phyloP scores from a whole-genome alignment of 2,888 invertebrate species.

The Tipula confusa region DNA sequence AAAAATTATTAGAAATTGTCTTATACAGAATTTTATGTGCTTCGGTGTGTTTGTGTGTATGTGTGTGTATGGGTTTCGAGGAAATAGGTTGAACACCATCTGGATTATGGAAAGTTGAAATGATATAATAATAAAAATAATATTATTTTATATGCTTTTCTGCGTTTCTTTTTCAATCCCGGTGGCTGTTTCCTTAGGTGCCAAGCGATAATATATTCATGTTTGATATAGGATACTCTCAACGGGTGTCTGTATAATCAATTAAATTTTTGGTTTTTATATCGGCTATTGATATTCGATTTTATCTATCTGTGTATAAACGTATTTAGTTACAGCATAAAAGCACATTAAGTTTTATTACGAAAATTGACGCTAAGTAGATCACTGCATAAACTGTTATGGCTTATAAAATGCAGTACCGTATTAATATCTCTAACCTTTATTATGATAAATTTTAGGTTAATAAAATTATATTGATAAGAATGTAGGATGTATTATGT shows the following conservation, averaged over 20 bases:
- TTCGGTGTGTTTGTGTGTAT: background rate
- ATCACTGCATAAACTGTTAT: no score
- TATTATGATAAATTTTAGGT: no score
- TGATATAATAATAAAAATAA: background rate
- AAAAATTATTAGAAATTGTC: constrained; percentile 20
- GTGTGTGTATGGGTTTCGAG: background rate
- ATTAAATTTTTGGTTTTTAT: background rate
- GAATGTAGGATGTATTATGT: no score
- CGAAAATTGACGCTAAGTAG: no score
- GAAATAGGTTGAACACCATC: background rate
- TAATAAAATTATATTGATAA: no score
- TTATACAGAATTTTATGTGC: background rate
- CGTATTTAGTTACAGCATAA: no score
- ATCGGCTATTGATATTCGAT: background rate
- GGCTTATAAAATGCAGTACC: no score
- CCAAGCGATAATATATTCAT: background rate
- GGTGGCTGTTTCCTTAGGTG: background rate
- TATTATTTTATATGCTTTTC: background rate
- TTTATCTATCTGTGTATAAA: no score
- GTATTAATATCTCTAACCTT: no score
- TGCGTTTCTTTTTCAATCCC: background rate
- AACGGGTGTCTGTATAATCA: background rate
- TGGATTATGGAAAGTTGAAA: background rate
- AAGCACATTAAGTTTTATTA: no score
- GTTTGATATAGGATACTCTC: background rate